Conservation (phyloP, 2,113 vertebrate species). For the Taurulus bubalis region DNA sequence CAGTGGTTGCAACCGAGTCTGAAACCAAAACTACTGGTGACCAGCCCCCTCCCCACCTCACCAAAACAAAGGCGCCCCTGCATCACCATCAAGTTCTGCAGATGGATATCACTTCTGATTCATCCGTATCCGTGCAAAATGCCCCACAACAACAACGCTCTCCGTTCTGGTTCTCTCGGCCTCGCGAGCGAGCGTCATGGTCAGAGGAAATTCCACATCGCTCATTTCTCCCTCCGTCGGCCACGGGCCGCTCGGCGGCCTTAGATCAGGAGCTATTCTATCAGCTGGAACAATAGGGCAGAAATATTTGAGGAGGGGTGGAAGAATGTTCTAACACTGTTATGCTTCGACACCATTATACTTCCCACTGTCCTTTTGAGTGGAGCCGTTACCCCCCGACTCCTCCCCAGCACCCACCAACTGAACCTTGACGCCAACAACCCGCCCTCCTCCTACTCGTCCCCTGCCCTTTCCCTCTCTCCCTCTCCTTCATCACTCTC, state of each 20-base stretch:
- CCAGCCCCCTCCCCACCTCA: neutral
- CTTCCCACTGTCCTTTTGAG: slow-evolving; percentile 72
- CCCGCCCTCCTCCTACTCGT: slow-evolving; percentile 62
- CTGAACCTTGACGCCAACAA: slow-evolving; percentile 77
- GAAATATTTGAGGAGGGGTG: slow-evolving; percentile 43
- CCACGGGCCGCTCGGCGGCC: slow-evolving; percentile 26
- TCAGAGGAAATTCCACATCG: slow-evolving; percentile 54
- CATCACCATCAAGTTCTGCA: neutral
- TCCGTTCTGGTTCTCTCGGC: neutral
- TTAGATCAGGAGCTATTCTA: slow-evolving; percentile 36
- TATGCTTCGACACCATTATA: slow-evolving; percentile 66
- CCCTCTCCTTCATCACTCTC: slow-evolving; percentile 73
- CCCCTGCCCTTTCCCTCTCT: slow-evolving; percentile 71
- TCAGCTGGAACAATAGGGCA: slow-evolving; percentile 49
- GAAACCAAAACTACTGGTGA: slow-evolving; percentile 15
- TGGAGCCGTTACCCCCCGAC: slow-evolving; percentile 4
- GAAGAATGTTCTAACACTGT: slow-evolving; percentile 66
- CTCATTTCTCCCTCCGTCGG: slow-evolving; percentile 15
- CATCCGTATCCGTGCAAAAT: slow-evolving; percentile 17
- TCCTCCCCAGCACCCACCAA: slow-evolving; percentile 61
- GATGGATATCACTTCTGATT: slow-evolving; percentile 21
- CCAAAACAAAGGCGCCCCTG: neutral
- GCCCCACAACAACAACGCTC: slow-evolving; percentile 22
- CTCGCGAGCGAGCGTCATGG: neutral
- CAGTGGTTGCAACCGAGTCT: slow-evolving; percentile 12